These are phyloP conservation scores for Aplysina aerophoba DNA, from an alignment of 37 sponge, comb jelly and placozoan species.

Conservation along the genomic window DNA sequence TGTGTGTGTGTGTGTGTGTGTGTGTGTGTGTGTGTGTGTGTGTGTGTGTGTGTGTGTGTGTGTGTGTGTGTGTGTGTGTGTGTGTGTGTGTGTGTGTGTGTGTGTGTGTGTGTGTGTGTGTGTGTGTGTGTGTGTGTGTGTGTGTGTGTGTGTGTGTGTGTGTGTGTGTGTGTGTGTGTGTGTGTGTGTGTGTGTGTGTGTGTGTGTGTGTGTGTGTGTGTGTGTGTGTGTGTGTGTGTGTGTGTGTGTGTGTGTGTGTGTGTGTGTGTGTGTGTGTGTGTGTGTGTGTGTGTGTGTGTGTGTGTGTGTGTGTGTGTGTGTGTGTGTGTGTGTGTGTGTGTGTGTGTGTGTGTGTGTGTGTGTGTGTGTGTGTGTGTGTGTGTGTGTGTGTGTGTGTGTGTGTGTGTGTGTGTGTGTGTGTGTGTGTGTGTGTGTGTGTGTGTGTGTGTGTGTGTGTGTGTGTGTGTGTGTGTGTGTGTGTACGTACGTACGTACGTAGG, in stretches of 20 bases:
- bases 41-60: conserved; percentile 24
- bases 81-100: conserved; percentile 25
- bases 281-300: conserved; percentile 37
- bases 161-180: conserved; percentile 11
- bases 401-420: too few species aligned
- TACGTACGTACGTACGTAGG: background rate
- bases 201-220: background rate
- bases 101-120: conserved; percentile 28
- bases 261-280: conserved; percentile 37
- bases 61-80: conserved; percentile 31
- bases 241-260: conserved; percentile 37
- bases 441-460: background rate
- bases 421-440: too few species aligned
- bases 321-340: conserved; percentile 38
- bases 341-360: conserved; percentile 27
- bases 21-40: conserved; percentile 12
- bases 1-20: background rate
- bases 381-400: too few species aligned
- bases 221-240: too few species aligned
- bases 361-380: conserved; percentile 9
- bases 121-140: conserved; percentile 17
- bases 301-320: conserved; percentile 37
- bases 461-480: background rate
- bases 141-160: conserved; percentile 21
- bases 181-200: background rate